Evolutionary conservation across 1,140 invertebrate species (phyloP), one percentile per base, ranked within the genome.

Genomic region (Cotesia vestalis): DNA sequence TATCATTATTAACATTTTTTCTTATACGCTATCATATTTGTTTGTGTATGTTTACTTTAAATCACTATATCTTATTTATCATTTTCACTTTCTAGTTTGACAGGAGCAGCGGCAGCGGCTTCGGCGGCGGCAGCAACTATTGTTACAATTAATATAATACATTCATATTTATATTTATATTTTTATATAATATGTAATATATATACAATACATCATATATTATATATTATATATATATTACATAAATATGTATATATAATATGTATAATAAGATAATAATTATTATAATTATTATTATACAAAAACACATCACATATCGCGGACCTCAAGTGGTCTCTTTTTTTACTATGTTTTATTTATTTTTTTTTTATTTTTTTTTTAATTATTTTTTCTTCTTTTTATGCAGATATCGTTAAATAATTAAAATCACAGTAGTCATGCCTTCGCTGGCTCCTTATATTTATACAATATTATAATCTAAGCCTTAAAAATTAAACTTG

Each of bases 341-440:
- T 69, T 83, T 46, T 46, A 9, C 40, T 46, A 11, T 46, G 6
- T 11, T 46, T 46, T 40, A 8, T 40, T 46, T 46, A 9, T 46
- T 46, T 6, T 46, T 46, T 46, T 46, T 46, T 46, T 46, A n/a
- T 46, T 46, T 46, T 46, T 46, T 8, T 9, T 9, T 46, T 46
- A 8, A 6, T 46, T 75, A 79, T 78, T 78, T 79, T 77, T 73
- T 83, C 72, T 80, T 78, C 78, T 83, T 78, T 76, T 74, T 81
- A 84, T 84, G 81, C 79, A 82, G 76, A 81, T 84, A 86, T 81
- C 82, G 80, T 86, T 86, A 87, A 87, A 87, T 87, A 87, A 86
- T 87, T 87, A 87, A 87, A 87, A 87, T 87, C 85, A 87, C 85
- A 87, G 85, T 87, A 87, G 84, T 87, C 85, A 87, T 87, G 85